A percentile compares a stretch with the other conserved stretches of the same genome.
Evolutionary conservation across 2,888 invertebrate species (phyloP).

Genomic region (Drosophila neotestacea): DNA sequence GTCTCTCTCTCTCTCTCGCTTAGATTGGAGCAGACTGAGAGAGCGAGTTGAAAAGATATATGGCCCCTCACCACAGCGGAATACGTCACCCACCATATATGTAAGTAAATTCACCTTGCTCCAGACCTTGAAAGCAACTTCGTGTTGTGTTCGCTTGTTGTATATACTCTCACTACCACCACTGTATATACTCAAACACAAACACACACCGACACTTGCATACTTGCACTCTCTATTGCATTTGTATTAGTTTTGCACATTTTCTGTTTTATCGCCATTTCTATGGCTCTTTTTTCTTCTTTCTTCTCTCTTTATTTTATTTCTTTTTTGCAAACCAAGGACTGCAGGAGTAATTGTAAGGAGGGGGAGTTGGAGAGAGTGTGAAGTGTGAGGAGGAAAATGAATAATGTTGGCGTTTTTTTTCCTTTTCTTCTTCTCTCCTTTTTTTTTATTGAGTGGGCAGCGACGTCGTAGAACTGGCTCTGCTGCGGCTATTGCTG

Average conservation of each 20-base stretch:
- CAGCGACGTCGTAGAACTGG: conserved; percentile 59
- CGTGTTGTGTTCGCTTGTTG: conserved; percentile 38
- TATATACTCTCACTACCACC: conserved; percentile 56
- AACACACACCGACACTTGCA: conserved; percentile 35
- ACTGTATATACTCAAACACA: conserved; percentile 22
- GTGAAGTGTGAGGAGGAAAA: conserved; percentile 19
- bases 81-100: no score
- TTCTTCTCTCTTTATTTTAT: not conserved
- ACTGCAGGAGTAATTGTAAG: conserved; percentile 13
- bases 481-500: conserved; percentile 22
- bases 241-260: conserved; percentile 50
- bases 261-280: conserved; percentile 60
- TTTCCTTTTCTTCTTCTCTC: conserved; percentile 3
- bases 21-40: no score
- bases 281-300: conserved; percentile 40
- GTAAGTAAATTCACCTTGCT: conserved; percentile 2
- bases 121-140: conserved; percentile 83
- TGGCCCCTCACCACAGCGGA: no score
- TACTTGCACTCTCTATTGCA: conserved; percentile 72
- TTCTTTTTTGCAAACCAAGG: conserved; percentile 34
- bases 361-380: conserved; percentile 5
- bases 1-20: no score
- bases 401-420: conserved; percentile 36
- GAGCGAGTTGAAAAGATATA: no score
- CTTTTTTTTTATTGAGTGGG: conserved; percentile 52